Percentiles rank a stretch among this genome's conserved stretches.
phyloP scores from a whole-genome alignment of 2,797 vertebrate genomes.

The Margarornis squamiger region DNA sequence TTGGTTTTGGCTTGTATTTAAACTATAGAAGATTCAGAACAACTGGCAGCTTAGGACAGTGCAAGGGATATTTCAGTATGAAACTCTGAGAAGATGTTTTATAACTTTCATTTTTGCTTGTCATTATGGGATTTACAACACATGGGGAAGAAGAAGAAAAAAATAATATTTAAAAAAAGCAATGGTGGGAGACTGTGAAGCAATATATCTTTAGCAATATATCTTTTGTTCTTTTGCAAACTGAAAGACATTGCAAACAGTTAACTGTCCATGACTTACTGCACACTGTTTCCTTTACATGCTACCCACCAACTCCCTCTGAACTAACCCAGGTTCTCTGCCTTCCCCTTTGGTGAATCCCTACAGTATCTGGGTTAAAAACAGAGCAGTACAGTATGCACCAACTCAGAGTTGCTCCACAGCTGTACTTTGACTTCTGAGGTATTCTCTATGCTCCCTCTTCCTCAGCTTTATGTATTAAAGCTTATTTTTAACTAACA shows the following conservation, averaged over 20 bases:
- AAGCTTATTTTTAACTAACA: slow-evolving; percentile 65
- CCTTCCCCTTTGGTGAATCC: neutral
- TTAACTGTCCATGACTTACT: neutral
- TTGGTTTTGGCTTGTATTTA: neutral
- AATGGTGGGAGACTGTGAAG: neutral
- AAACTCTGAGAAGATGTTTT: neutral
- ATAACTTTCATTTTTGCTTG: neutral
- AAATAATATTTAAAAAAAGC: neutral
- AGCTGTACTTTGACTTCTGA: slow-evolving; percentile 26
- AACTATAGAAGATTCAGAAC: neutral
- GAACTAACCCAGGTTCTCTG: neutral
- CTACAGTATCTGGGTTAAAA: neutral
- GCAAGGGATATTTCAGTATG: neutral
- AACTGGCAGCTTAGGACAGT: neutral
- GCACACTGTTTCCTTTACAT: neutral
- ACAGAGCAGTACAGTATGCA: neutral
- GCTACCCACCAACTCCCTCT: neutral
- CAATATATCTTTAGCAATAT: neutral
- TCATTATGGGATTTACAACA: neutral
- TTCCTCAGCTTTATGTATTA: slow-evolving; percentile 39
- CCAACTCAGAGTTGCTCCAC: neutral
- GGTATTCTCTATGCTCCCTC: slow-evolving; percentile 2
- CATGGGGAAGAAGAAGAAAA: neutral
- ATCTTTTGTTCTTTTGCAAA: neutral
- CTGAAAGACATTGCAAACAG: neutral